Percentiles rank a stretch among this genome's conserved stretches.
Evolutionary conservation across 2,113 vertebrate genomes (phyloP).

Genomic region (Stigmatopora argus): DNA sequence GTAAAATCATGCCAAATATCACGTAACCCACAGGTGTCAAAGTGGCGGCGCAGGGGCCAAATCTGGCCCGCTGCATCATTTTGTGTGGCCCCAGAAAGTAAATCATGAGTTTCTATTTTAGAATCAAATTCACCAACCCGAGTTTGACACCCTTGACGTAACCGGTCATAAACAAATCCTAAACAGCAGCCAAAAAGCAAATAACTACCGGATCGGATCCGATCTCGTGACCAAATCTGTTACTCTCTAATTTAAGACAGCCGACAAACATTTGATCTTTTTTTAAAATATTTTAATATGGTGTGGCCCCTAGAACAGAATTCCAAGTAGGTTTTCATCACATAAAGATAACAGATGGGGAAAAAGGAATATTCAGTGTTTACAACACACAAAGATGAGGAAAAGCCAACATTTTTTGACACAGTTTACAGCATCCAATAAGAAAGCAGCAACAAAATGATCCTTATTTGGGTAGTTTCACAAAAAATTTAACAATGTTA

Average conservation of each 20-base stretch:
- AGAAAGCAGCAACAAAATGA: neutral
- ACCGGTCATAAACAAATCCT: too few species aligned
- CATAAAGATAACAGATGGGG: constrained; percentile 8
- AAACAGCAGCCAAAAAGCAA: too few species aligned
- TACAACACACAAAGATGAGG: constrained; percentile 13
- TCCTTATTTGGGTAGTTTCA: neutral
- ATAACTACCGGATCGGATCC: too few species aligned
- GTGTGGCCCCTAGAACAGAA: constrained; percentile 32
- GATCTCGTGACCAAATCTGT: neutral
- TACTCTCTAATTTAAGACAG: neutral
- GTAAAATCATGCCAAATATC: too few species aligned
- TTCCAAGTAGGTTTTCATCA: constrained; percentile 20
- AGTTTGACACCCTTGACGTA: too few species aligned
- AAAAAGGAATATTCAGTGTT: constrained; percentile 10
- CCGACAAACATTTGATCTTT: constrained; percentile 6
- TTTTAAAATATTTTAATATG: constrained; percentile 41
- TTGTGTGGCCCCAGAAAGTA: too few species aligned
- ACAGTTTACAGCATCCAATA: constrained; percentile 1
- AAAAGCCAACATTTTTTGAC: constrained; percentile 5
- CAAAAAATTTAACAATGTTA: neutral
- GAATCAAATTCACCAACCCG: too few species aligned
- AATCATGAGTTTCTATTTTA: too few species aligned
- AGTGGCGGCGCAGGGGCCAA: too few species aligned
- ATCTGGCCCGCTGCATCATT: too few species aligned
- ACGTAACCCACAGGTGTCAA: too few species aligned